Evolutionary conservation across 2,797 vertebrate species (phyloP), one percentile per base, ranked within the genome.

Genomic region (Anas flavirostris): DNA sequence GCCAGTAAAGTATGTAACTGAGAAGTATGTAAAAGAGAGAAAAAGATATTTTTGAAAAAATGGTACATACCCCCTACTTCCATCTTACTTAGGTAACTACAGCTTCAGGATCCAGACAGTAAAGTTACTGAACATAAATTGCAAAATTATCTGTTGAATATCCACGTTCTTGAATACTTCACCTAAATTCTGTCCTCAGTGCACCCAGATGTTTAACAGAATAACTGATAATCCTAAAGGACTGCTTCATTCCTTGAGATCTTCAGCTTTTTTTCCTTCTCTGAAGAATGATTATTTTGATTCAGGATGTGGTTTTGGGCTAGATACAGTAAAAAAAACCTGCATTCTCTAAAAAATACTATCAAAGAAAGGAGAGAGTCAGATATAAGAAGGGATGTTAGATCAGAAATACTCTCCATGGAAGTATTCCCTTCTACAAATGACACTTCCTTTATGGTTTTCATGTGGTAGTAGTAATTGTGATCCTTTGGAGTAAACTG

Each of bases 321-420:
- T 53, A 80, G 39, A 10, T 53, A 19, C 55, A 35, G 43, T 67
- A 94, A 84, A 88, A 91, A 53, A 44, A 9, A 16, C 8, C 44
- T 75, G 76, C 41, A 84, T 81, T 75, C 10, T 85, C 12, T 86
- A 64, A 29, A 37, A 41, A 33, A 33, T 66, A 53, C 60, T n/a
- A 6, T 56, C 59, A 41, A 28, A 76, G 53, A 44, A 64, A 16
- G 55, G 39, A 55, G 9, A 21, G 31, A 6, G 12, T 67, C 68
- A 91, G 52, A 48, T 90, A 19, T 5, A 28, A 62, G 63, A 66
- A 64, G 22, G 28, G 17, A 28, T 73, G 10, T 23, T 25, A 58
- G 33, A 22, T 60, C 4, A 75, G 44, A 66, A 62, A 39, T 41
- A 7, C 9, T 10, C 31, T 64, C 13, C 0, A 0, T 39, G 10